Evolutionary conservation across 92 coral and sea anemone species (phyloP).

Genomic region (Actinernus sp.): DNA sequence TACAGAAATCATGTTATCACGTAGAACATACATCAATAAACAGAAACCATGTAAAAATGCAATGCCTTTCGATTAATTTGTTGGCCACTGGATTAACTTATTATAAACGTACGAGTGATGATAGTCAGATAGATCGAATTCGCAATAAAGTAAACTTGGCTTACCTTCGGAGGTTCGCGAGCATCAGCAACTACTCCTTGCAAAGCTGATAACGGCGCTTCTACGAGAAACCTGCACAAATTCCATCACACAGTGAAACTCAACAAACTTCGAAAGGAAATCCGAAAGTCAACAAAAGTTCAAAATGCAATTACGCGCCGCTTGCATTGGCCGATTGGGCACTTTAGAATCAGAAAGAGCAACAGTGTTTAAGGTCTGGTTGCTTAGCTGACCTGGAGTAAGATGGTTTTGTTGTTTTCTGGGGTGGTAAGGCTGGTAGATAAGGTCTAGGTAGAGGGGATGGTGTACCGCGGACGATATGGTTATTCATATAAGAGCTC

Average conservation of each 20-base stretch:
- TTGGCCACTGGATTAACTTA: too few relatives aligned
- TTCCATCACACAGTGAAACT: constrained; percentile 21
- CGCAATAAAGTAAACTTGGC: too few relatives aligned
- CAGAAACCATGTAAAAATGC: too few relatives aligned
- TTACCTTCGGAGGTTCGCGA: constrained; percentile 91
- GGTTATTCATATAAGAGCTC: constrained; percentile 45
- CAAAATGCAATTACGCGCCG: too few relatives aligned
- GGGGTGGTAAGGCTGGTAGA: constrained; percentile 94
- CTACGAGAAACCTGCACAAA: constrained; percentile 76
- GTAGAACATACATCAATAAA: too few relatives aligned
- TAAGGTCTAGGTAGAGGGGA: constrained; percentile 97
- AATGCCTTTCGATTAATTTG: too few relatives aligned
- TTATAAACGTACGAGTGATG: too few relatives aligned
- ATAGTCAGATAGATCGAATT: too few relatives aligned
- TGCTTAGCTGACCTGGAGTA: constrained; percentile 73
- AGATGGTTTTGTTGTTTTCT: constrained; percentile 85
- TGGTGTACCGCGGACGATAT: constrained; percentile 83
- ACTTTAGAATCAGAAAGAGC: not conserved
- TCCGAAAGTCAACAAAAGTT: constrained; percentile 17
- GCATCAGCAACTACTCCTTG: constrained; percentile 95
- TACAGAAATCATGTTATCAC: too few relatives aligned
- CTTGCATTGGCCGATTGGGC: not conserved
- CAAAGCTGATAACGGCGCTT: constrained; percentile 89
- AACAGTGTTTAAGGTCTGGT: not conserved
- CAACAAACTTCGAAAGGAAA: constrained; percentile 9